Conservation (phyloP, 2,113 vertebrate genomes). For the Dicentrarchus labrax region DNA sequence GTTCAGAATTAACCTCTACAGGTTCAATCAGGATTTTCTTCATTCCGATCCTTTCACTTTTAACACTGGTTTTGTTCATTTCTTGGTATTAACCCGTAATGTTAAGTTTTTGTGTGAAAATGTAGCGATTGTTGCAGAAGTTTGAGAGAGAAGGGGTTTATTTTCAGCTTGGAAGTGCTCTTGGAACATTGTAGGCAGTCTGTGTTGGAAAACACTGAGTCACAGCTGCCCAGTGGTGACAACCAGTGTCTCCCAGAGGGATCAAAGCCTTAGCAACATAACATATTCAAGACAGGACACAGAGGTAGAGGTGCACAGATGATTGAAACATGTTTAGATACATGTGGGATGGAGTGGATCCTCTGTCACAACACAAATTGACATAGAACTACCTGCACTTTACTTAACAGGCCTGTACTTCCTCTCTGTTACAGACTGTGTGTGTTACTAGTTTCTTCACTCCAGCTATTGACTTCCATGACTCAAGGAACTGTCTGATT, state of each 20-base stretch:
- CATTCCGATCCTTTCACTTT: conserved; percentile 62
- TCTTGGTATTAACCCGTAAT: neutral
- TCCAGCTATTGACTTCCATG: conserved; percentile 9
- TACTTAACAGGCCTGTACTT: conserved; percentile 33
- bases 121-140: neutral
- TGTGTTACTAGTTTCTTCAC: conserved; percentile 12
- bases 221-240: conserved; percentile 63
- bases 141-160: conserved; percentile 24
- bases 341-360: conserved; percentile 4
- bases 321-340: conserved; percentile 48
- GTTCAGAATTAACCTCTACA: conserved; percentile 16
- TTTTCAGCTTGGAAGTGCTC: conserved; percentile 40
- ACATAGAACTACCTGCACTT: neutral
- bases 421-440: conserved; percentile 33
- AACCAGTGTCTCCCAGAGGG: conserved; percentile 51
- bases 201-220: conserved; percentile 70
- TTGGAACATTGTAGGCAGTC: conserved; percentile 40
- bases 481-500: conserved; percentile 19
- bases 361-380: conserved; percentile 29
- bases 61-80: neutral
- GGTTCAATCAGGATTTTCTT: conserved; percentile 69
- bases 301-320: conserved; percentile 22
- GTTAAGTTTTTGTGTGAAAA: neutral
- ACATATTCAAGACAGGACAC: conserved; percentile 33
- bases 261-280: conserved; percentile 67